A percentile compares a stretch with the other conserved stretches of the same genome.
These are phyloP conservation scores for Scaptomyza montana DNA, from an alignment of 1,140 invertebrate species.

Conservation along the genomic window DNA sequence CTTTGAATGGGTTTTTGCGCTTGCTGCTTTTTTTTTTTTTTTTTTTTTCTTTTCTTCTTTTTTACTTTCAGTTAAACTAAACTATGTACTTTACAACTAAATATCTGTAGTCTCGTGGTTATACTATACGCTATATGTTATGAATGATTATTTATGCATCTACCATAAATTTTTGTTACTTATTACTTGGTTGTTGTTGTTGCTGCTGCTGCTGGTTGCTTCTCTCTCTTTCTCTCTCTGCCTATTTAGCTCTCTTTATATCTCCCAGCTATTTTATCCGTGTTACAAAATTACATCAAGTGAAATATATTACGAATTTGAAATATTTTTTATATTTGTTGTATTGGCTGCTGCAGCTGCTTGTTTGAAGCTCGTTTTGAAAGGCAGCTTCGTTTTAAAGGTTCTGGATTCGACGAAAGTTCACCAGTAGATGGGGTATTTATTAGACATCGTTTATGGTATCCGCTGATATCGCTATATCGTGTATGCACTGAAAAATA, in stretches of 20 bases:
- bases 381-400: constrained; percentile 2
- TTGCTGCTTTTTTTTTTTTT: constrained; percentile 26
- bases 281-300: not conserved
- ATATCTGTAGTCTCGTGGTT: constrained; percentile 82
- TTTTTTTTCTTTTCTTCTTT: constrained; percentile 28
- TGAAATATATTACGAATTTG: not conserved
- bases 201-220: constrained; percentile 19
- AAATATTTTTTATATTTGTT: not conserved
- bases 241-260: not conserved
- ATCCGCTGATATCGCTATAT: constrained; percentile 11
- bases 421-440: constrained; percentile 20
- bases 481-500: constrained; percentile 33
- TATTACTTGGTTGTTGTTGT: constrained; percentile 37
- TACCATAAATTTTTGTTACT: constrained; percentile 42
- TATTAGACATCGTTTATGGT: constrained; percentile 3
- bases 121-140: constrained; percentile 79
- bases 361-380: constrained; percentile 14
- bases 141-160: constrained; percentile 72
- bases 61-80: constrained; percentile 63
- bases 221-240: not conserved
- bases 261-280: not conserved
- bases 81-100: constrained; percentile 78
- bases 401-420: constrained; percentile 17
- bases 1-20: constrained; percentile 17
- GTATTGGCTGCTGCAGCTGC: not conserved